Conservation (phyloP, 2,113 vertebrate species). For the Crotalus helleri region DNA sequence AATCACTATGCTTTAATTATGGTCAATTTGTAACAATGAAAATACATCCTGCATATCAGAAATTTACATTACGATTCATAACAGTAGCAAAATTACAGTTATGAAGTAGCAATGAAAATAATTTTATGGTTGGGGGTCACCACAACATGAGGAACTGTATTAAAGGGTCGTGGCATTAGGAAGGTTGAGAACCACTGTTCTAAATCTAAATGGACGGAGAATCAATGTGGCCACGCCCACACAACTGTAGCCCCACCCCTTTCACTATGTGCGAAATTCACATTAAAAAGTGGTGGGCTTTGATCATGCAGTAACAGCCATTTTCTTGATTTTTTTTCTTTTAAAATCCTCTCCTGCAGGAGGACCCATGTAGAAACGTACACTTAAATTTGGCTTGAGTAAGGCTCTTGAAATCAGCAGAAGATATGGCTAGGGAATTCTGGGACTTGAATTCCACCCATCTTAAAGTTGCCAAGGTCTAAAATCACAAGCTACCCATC, state of each 20-base stretch:
- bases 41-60: no score
- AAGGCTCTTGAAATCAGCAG: background rate
- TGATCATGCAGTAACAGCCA: background rate
- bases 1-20: no score
- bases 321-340: background rate
- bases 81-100: no score
- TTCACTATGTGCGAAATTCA: background rate
- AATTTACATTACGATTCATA: no score
- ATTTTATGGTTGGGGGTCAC: no score
- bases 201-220: background rate
- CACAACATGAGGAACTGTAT: no score
- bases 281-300: background rate
- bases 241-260: background rate
- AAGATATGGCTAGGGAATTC: background rate
- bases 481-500: background rate
- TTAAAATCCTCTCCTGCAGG: background rate
- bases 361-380: background rate
- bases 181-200: no score
- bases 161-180: no score
- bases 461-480: background rate
- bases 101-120: no score
- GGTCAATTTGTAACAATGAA: no score
- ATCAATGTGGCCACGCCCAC: background rate
- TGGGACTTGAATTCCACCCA: background rate
- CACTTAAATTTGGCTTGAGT: background rate